Evolutionary conservation across 2,888 invertebrate genomes (phyloP).

Genomic region (Flexamia atlantica): DNA sequence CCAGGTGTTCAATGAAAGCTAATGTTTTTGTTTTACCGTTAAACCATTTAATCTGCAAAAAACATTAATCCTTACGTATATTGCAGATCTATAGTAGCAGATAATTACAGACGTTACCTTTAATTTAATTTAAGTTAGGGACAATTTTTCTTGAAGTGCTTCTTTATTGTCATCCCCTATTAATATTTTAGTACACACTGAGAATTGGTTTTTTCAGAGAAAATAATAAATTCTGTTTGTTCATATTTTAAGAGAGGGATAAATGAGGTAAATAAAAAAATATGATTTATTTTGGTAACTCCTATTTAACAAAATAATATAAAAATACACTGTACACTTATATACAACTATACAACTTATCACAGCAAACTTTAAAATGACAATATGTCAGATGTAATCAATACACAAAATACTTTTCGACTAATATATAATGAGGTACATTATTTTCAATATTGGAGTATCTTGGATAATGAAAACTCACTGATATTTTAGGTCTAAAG

Average conservation of each 20-base stretch:
- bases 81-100: too few relatives aligned
- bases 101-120: too few relatives aligned
- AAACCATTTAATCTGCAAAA: too few relatives aligned
- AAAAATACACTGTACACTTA: constrained; percentile 52
- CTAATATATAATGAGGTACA: constrained; percentile 6
- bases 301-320: constrained; percentile 41
- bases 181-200: too few relatives aligned
- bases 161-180: too few relatives aligned
- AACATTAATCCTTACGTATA: too few relatives aligned
- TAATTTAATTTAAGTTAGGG: too few relatives aligned
- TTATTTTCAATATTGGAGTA: constrained; percentile 17
- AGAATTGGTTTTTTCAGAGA: too few relatives aligned
- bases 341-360: constrained; percentile 46
- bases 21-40: too few relatives aligned
- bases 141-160: too few relatives aligned
- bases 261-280: constrained; percentile 8
- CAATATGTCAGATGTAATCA: neutral
- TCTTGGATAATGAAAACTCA: constrained; percentile 39
- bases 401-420: neutral
- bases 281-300: constrained; percentile 6
- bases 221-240: too few relatives aligned
- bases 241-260: neutral
- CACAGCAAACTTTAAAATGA: constrained; percentile 38
- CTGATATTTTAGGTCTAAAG: constrained; percentile 14
- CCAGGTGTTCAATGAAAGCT: too few relatives aligned